These are phyloP conservation scores for Salmo trutta DNA, from an alignment of 2,797 vertebrate species.

Conservation along the genomic window DNA sequence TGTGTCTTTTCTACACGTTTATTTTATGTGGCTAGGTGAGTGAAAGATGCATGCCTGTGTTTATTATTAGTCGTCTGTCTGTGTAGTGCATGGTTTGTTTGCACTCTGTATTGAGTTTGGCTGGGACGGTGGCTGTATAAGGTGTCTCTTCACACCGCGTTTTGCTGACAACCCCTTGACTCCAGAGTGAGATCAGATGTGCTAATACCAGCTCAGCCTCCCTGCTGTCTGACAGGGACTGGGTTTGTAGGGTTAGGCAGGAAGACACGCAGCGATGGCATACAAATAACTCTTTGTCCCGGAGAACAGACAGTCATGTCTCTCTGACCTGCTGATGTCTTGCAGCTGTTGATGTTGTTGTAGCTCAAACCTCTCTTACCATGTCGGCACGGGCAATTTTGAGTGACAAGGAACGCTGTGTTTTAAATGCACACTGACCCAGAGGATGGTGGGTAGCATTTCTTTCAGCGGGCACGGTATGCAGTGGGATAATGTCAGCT, in stretches of 20 bases:
- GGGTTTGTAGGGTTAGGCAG: neutral
- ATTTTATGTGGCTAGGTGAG: constrained; percentile 19
- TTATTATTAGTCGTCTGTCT: constrained; percentile 37
- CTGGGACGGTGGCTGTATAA: constrained; percentile 45
- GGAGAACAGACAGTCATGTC: neutral
- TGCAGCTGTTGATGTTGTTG: neutral
- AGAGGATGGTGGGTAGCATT: neutral
- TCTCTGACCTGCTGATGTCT: neutral
- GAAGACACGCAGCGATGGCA: neutral
- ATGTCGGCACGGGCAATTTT: neutral
- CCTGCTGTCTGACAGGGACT: neutral
- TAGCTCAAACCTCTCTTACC: neutral
- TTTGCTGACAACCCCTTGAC: neutral
- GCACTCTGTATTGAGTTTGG: constrained; percentile 38
- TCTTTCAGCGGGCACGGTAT: neutral
- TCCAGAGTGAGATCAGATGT: neutral
- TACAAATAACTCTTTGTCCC: neutral
- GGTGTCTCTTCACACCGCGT: constrained; percentile 39
- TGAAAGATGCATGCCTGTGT: constrained; percentile 2
- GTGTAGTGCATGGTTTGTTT: constrained; percentile 42
- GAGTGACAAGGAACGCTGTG: neutral
- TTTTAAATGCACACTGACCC: neutral
- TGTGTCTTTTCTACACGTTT: neutral
- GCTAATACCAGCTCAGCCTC: neutral
- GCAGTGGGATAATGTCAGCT: neutral